Evolutionary conservation across 2,888 invertebrate genomes (phyloP), one percentile per base, ranked within the genome.

Genomic region (Pollenia angustigena): DNA sequence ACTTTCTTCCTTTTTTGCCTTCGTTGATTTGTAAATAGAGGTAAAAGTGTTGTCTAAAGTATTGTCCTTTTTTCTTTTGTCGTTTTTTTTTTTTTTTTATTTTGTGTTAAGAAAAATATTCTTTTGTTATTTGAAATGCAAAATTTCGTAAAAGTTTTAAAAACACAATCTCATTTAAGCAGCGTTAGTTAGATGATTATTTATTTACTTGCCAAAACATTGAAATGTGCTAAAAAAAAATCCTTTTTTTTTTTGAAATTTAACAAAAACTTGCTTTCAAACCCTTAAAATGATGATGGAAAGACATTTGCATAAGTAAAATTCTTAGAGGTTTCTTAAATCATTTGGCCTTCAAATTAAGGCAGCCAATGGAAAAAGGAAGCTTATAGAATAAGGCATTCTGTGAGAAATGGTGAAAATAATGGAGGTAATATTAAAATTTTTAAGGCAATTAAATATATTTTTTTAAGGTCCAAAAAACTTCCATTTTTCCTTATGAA

Each of bases 161-260:
- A 11, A 54, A 78, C 40, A 46, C 10, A 46, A 66, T 46, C 64
- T 75, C 7, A 52, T 44, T 52, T 62, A 50, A 75, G 42, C 40
- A 64, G 50, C 60, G 44, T 50, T 32, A 23, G 52, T 75, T 64
- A 23, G 52, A 14, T 52, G 62, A 62, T 75, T 75, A 64, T 75
- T 64, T 75, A 64, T 64, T 75, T 64, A 64, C 50, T 64, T 52
- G 12, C 75, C 2, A 60, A 62, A 75, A 52, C 64, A 62, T 75
- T 54, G 54, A 64, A 23, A 46, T 76, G 76, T 66, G 23, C 6
- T 32, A 66, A 12, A 78, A 78, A 78, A 78, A 78, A 78, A 78
- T 58, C 48, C 48, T 56, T 78, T 71, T 78, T 76, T 76, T 42
- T 64, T 46, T 44, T n/a, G 32, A 68, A 68, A 40, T 78, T 56